These are phyloP conservation scores for Bufo gargarizans DNA, from an alignment of 2,113 vertebrate genomes.

Conservation along the genomic window DNA sequence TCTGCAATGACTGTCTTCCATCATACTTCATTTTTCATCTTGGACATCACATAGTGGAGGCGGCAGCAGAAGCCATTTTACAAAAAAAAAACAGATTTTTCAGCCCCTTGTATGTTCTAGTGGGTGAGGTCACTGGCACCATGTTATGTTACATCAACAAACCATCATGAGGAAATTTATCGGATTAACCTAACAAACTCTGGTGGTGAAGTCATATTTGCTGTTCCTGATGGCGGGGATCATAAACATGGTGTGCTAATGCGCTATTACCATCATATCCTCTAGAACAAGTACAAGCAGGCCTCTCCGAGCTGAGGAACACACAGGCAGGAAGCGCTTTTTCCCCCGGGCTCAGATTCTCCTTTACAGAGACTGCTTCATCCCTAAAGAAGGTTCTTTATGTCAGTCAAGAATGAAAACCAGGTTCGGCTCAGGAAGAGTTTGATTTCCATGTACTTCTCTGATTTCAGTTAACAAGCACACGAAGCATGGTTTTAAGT, in stretches of 20 bases:
- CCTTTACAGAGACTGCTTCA: background rate
- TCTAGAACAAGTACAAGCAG: conserved; percentile 10
- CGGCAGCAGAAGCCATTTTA: background rate
- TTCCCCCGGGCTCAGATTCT: background rate
- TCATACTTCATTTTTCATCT: background rate
- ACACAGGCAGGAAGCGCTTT: background rate
- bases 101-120: background rate
- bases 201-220: conserved; percentile 10
- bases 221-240: background rate
- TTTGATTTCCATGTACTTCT: background rate
- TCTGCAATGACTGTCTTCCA: too few relatives aligned
- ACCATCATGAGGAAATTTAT: background rate
- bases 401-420: background rate
- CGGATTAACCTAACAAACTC: background rate
- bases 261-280: background rate
- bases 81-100: background rate
- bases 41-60: background rate
- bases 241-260: background rate
- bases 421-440: background rate
- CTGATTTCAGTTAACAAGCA: conserved; percentile 2
- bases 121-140: background rate
- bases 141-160: background rate
- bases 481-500: background rate
- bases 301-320: background rate
- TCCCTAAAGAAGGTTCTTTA: conserved; percentile 5